Base-by-base conservation (phyloP, 2,797 vertebrate species). In the Sphenodon punctatus region DNA sequence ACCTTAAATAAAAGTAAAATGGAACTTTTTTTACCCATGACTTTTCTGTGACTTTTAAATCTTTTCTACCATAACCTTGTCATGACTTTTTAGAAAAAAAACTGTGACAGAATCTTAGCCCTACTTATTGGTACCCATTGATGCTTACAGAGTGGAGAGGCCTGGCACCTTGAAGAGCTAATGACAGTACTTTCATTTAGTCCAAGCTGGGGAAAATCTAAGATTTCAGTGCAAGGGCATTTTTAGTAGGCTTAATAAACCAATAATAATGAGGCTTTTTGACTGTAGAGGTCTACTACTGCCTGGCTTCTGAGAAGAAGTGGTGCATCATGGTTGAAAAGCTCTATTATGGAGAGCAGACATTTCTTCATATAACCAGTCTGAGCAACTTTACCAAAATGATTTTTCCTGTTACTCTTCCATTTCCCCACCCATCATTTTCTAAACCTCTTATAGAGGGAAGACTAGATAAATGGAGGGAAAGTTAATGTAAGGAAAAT, bases 91-190 rank as follows among this genome's bases (percentile, higher is more conserved):
- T n/a, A n/a, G n/a, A n/a, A n/a, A n/a, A n/a, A n/a, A n/a, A n/a
- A n/a, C n/a, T n/a, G n/a, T n/a, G n/a, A n/a, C n/a, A n/a, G n/a
- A n/a, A n/a, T n/a, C n/a, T n/a, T n/a, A n/a, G n/a, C n/a, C n/a
- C n/a, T n/a, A n/a, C n/a, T n/a, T n/a, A n/a, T n/a, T 38, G 42
- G 4, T 23, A 3, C 67, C 43, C 48, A 66, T 60, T 8, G 27
- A 36, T 49, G 2, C 36, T 73, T 39, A 15, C 1, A 1, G 6
- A 3, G 19, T 25, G 11, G 10, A 36, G 30, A n/a, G n/a, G 5
- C 14, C 30, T 65, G 63, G 46, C 71, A 19, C 14, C 5, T 32
- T 32, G 63, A 25, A 45, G 0, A 2, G 22, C 38, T 55, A 16
- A 56, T 38, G 22, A 36, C 36, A 42, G 48, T 23, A 4, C 7